These are phyloP conservation scores for Pipistrellus pygmaeus DNA, from an alignment of 2,797 vertebrate species.

Conservation along the genomic window DNA sequence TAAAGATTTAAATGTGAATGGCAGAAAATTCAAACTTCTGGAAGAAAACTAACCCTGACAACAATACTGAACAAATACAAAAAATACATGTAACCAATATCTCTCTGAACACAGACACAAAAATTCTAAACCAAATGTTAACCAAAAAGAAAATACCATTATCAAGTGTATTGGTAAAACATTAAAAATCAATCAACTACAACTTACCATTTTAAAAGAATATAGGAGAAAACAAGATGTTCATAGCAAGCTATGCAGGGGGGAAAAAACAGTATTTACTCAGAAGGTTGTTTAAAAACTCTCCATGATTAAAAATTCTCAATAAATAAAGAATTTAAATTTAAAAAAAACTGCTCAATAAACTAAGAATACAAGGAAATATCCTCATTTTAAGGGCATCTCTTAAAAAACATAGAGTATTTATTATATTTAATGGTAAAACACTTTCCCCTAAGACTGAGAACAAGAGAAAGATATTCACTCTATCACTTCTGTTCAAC, in stretches of 20 bases:
- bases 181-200: constrained; percentile 18
- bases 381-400: neutral
- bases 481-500: neutral
- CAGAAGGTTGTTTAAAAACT: no score
- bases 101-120: constrained; percentile 43
- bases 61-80: constrained; percentile 3
- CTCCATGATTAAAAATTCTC: no score
- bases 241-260: neutral
- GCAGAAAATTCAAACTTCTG: constrained; percentile 26
- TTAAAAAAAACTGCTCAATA: neutral
- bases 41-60: constrained; percentile 43
- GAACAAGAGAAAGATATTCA: constrained; percentile 13
- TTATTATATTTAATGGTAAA: neutral
- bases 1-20: constrained; percentile 55
- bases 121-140: constrained; percentile 56
- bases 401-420: constrained; percentile 23
- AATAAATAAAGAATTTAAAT: no score
- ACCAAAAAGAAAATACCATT: neutral
- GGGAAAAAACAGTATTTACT: no score
- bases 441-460: neutral
- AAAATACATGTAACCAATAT: neutral
- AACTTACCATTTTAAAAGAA: constrained; percentile 49
- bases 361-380: constrained; percentile 1
- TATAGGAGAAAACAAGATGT: constrained; percentile 6
- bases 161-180: neutral